Conservation (phyloP, 1,140 invertebrate genomes). For the Callitettix versicolor region DNA sequence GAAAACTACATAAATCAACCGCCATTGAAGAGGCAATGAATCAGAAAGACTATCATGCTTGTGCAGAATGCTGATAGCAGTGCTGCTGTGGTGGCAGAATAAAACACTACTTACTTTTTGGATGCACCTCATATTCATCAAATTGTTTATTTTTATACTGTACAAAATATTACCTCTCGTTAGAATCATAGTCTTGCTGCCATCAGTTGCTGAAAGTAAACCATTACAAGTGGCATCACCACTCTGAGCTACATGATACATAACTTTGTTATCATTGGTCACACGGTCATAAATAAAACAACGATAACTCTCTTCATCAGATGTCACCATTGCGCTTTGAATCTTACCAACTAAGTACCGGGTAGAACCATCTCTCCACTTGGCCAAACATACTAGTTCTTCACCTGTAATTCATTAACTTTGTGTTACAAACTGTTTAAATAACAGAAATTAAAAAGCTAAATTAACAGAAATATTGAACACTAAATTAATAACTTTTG, state of each 20-base stretch:
- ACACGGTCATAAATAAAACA: constrained; percentile 53
- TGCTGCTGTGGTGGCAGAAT: too few species aligned
- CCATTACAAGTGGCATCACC: constrained; percentile 74
- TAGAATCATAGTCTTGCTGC: constrained; percentile 50
- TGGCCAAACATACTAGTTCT: constrained; percentile 68
- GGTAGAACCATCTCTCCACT: constrained; percentile 75
- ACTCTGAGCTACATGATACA: constrained; percentile 59
- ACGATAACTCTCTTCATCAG: constrained; percentile 50
- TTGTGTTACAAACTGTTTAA: too few species aligned
- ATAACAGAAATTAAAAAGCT: too few species aligned
- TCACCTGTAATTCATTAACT: too few species aligned
- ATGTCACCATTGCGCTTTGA: constrained; percentile 36
- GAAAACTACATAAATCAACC: too few species aligned
- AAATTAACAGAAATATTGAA: too few species aligned
- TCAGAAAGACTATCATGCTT: too few species aligned
- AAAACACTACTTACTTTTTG: too few species aligned
- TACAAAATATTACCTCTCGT: constrained; percentile 51
- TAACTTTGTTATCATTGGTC: constrained; percentile 25
- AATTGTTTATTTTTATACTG: too few species aligned
- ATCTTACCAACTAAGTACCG: constrained; percentile 62
- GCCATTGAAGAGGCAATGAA: background rate
- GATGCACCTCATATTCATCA: too few species aligned
- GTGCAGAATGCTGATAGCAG: too few species aligned
- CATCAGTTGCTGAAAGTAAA: constrained; percentile 48
- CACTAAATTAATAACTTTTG: too few species aligned